Percentiles rank a stretch among this genome's conserved stretches.
Conservation (phyloP, 2,888 invertebrate genomes). For the Silvanus unidentatus region DNA sequence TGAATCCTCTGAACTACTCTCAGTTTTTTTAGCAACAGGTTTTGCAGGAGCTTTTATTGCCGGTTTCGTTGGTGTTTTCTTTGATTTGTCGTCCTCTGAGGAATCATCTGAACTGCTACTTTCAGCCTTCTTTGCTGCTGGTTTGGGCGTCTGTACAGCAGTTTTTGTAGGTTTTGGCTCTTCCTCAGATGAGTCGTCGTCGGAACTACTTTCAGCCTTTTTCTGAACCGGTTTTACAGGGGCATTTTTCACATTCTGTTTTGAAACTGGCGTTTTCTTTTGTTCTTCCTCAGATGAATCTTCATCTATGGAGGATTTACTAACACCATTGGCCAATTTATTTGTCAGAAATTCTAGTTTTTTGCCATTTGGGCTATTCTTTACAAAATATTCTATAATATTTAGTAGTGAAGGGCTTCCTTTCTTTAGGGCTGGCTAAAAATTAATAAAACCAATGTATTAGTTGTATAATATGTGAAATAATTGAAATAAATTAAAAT, state of each 20-base stretch:
- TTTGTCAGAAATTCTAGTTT: slow-evolving; percentile 39
- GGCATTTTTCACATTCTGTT: slow-evolving; percentile 12
- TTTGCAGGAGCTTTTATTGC: slow-evolving; percentile 13
- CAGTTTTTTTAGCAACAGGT: slow-evolving; percentile 21
- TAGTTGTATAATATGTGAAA: too few species aligned
- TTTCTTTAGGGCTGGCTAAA: slow-evolving; percentile 58
- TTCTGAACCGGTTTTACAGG: slow-evolving; percentile 10
- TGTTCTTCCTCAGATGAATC: slow-evolving; percentile 22
- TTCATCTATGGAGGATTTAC: slow-evolving; percentile 21
- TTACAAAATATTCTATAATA: slow-evolving; percentile 43
- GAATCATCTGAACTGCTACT: slow-evolving; percentile 24
- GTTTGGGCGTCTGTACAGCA: slow-evolving; percentile 4
- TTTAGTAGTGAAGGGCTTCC: slow-evolving; percentile 59
- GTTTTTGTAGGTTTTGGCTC: slow-evolving; percentile 13
- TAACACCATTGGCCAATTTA: slow-evolving; percentile 1
- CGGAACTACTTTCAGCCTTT: slow-evolving; percentile 20
- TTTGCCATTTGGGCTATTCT: slow-evolving; percentile 47
- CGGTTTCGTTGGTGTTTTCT: slow-evolving; percentile 15
- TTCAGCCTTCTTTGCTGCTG: slow-evolving; percentile 13
- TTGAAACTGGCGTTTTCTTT: slow-evolving; percentile 16
- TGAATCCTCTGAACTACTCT: slow-evolving; percentile 26
- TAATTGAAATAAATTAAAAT: too few species aligned
- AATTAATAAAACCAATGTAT: slow-evolving; percentile 26
- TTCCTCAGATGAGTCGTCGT: slow-evolving; percentile 21
- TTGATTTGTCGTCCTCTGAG: slow-evolving; percentile 22